Evolutionary conservation across 1,140 invertebrate genomes (phyloP), one percentile per base, ranked within the genome.

Genomic region (Eciton burchellii): DNA sequence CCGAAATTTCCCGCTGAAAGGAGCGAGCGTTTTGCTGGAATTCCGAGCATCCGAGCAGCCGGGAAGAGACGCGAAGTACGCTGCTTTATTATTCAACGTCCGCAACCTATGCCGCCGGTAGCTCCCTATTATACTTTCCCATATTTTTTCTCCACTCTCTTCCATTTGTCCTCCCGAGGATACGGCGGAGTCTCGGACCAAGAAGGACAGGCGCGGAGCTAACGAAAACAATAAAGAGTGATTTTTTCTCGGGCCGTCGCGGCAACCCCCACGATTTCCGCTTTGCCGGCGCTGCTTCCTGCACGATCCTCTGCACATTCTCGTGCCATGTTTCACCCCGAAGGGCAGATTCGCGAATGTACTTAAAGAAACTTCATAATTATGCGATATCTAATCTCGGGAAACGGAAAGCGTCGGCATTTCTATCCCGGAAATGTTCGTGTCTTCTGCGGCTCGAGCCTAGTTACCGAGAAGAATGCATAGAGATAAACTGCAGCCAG

Each of bases 221-320:
- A 91, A 91, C 89, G 87, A 91, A 91, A 91, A 91, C 90, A 91
- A 91, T 91, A 90, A 90, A 90, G 82, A 68, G 62, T 88, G 86
- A 90, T 91, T 91, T 88, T 77, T 87, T 91, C 90, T 85, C 88
- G 81, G 82, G 21, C 84, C 84, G 76, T 54, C 79, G 83, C 86
- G 24, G 49, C 77, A 77, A 47, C 52, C 45, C 63, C 12, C 6
- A 72, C 62, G 68, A 41, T 49, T 86, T 85, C 56, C 47, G 3
- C 54, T 68, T 59, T 82, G 43, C 43, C 54, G 26, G 43, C 1
- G 41, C 49, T 70, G 74, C 70, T 79, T 79, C 52, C 49, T 56
- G 62, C 35, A 77, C 60, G 62, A 66, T 66, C 62, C 70, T 66
- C 70, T 79, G 21, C 49, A 70, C 63, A 45, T 79, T 68, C 16